Percentiles rank a stretch among this genome's conserved stretches.
Evolutionary conservation across 2,113 vertebrate species (phyloP).

Genomic region (Helogale parvula): DNA sequence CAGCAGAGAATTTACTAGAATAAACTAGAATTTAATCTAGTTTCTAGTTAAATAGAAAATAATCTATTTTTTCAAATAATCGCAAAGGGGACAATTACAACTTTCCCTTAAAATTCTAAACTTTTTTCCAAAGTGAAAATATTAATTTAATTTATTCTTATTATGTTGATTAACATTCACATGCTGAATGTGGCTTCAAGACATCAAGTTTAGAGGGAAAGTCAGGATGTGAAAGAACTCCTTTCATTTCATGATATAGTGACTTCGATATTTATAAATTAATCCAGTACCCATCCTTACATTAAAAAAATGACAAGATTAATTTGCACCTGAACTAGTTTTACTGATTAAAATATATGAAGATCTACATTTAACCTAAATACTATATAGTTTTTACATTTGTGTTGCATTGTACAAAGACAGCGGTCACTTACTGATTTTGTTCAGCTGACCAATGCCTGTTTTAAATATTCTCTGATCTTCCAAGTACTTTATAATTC

Average conservation of each 20-base stretch:
- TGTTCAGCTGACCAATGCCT: background rate
- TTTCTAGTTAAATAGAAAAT: too few relatives aligned
- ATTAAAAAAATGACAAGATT: background rate
- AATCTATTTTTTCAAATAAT: too few relatives aligned
- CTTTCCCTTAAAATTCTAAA: background rate
- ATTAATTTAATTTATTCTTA: background rate
- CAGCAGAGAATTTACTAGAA: background rate
- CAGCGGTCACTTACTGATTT: background rate
- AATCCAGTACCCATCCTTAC: background rate
- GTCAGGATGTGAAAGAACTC: background rate
- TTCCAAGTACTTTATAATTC: background rate
- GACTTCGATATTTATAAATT: background rate
- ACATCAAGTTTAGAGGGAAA: background rate
- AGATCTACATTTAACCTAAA: background rate
- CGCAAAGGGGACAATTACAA: background rate
- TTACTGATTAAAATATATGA: background rate
- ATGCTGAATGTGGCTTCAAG: background rate
- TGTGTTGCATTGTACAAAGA: background rate
- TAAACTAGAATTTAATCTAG: background rate
- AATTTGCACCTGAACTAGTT: background rate
- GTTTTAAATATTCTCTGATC: background rate
- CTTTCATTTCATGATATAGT: slow-evolving; percentile 3
- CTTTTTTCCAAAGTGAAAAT: background rate
- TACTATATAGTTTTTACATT: background rate
- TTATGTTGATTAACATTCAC: background rate